Base-by-base conservation (phyloP, 2,888 invertebrate genomes). In the Linnaemya tessellans region DNA sequence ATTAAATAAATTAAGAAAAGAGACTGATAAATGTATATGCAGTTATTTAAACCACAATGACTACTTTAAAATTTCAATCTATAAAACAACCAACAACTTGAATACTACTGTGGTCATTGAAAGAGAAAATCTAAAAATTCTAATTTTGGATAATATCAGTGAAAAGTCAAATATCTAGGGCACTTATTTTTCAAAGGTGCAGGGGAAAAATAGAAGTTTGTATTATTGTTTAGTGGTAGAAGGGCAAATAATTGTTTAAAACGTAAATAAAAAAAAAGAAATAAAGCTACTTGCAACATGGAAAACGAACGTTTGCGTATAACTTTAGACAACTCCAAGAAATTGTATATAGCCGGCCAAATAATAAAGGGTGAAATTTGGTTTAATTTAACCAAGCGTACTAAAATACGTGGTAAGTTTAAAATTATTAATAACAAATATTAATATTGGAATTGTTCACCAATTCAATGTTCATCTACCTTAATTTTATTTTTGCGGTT, bases 351-450 rank as follows among this genome's bases (percentile, higher is more conserved):
- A 87, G 91, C 90, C 79, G 92, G 92, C 64, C 91, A 92, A 83
- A 88, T 89, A 22, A 91, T 92, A 68, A 90, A 89, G 67, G 92
- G 92, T 35, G 90, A 91, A 86, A 91, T 92, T 77, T 91, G 90
- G 88, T 88, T 92, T 87, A 92, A 91, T 87, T 86, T 92, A n/a
- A 89, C 88, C 67, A 92, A 92, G 87, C 91, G 92, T 77, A 90
- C 91, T 0, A 92, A 92, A 89, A 92, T 92, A 75, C 89, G 91
- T 85, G 92, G 92, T 92, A 90, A 90, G 90, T 89, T n/a, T 8
- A 22, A 41, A 56, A 41, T 67, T 54, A 35, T 4, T 41, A 41
- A 41, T 20, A 20, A 1, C 41, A 9, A 56, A 41, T 13, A 25
- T 18, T 10, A n/a, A 18, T 68, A 49, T 51, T 41, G 38, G 5